Base-by-base conservation (phyloP, 2,113 vertebrate species). In the Rhea americana region DNA sequence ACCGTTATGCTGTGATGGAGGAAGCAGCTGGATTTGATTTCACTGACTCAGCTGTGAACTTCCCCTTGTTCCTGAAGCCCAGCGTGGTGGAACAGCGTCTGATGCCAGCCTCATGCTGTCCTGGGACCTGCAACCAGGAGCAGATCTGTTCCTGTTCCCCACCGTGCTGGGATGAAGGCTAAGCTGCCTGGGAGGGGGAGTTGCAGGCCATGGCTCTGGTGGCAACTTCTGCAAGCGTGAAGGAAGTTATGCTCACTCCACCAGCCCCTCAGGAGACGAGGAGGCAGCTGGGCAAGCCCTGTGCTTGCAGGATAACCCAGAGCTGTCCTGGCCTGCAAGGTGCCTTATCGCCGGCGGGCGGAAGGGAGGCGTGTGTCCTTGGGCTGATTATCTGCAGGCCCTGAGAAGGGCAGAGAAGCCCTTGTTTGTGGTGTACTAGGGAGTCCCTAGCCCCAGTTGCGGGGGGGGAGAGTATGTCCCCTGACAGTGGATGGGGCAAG, bases 281-380 rank as follows among this genome's bases (percentile, higher is more conserved):
- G 48, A 50, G 75, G 62, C 59, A 55, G 12, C 58, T 0, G 0
- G 7, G 39, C 16, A 50, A 53, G 7, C 53, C 19, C 47, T 50
- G 67, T 0, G 3, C 55, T 48, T 0, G 0, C 1, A 4, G 79
- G 48, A 58, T 41, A 63, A 37, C 56, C 56, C 1, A 0, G 61
- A 93, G 59, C 55, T 16, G 32, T 80, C 71, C 62, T 10, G 30
- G 59, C 17, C 37, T 24, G 15, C 22, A 1, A 8, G 61, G 32
- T 17, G 5, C 63, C 12, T 4, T 82, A 75, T 94, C 61, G 1
- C 13, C 0, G 70, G 65, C 77, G 76, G 62, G 62, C 4, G 1
- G 26, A 25, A 30, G 26, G 32, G 37, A 9, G 2, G 43, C 0
- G 2, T 1, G 5, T 32, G 87, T 41, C 47, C 75, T 39, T 63